Evolutionary conservation across 92 coral and sea anemone species (phyloP).

Genomic region (Porites evermanni): DNA sequence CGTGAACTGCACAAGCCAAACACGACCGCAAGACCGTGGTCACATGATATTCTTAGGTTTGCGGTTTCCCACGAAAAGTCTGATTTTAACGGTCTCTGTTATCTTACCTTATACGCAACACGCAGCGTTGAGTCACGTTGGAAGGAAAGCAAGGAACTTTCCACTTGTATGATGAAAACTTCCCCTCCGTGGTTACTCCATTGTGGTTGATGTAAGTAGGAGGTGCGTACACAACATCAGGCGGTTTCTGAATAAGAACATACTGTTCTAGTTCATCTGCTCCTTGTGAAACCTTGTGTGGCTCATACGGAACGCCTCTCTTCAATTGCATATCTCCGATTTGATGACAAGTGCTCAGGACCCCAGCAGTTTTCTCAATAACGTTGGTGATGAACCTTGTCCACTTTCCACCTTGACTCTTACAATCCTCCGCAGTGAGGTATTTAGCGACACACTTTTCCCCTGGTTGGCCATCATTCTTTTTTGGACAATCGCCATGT

Average conservation of each 20-base stretch:
- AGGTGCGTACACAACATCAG: slow-evolving; percentile 27
- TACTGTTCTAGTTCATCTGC: slow-evolving; percentile 16
- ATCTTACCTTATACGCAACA: slow-evolving; percentile 25
- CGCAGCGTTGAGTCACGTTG: slow-evolving; percentile 42
- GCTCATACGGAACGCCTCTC: slow-evolving; percentile 38
- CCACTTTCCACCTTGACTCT: slow-evolving; percentile 9
- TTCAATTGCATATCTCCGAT: neutral
- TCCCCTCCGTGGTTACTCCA: slow-evolving; percentile 46
- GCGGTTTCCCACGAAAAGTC: no score
- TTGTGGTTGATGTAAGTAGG: slow-evolving; percentile 46
- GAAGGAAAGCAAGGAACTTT: slow-evolving; percentile 37
- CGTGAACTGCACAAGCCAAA: no score
- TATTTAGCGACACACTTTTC: slow-evolving; percentile 28
- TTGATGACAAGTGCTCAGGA: slow-evolving; percentile 16
- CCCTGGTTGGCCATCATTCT: neutral
- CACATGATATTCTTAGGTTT: no score
- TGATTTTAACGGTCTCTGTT: no score
- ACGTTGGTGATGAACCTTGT: slow-evolving; percentile 38
- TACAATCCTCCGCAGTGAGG: neutral
- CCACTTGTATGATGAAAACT: slow-evolving; percentile 46
- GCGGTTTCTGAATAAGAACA: slow-evolving; percentile 24
- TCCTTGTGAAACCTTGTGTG: slow-evolving; percentile 33
- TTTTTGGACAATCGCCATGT: slow-evolving; percentile 5
- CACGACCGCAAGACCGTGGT: no score
- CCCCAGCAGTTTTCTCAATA: slow-evolving; percentile 25